Evolutionary conservation across 64 coral and sea anemone genomes (phyloP), one percentile per base, ranked within the genome.

Genomic region (Porites lutea): DNA sequence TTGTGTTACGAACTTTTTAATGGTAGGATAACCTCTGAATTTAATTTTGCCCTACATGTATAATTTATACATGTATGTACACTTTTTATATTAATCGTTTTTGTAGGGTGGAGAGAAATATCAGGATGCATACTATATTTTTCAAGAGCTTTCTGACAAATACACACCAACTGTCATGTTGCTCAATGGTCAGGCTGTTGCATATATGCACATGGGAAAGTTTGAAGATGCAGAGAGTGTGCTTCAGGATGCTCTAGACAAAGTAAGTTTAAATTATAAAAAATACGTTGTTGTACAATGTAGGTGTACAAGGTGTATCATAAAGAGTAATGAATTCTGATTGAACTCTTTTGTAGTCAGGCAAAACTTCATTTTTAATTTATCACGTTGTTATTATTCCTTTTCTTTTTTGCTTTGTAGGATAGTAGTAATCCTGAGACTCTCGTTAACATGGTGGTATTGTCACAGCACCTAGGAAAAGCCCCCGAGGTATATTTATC

Each of bases 101-200:
- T 67, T 84, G 0, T 22, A 99, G 97, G 97, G 97, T 64, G 97
- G 97, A 23, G 97, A 99, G 65, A 99, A 96, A 65, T 93, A 88
- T 45, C 97, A 99, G 71, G 97, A 99, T 99, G 97, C 97, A 2
- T 99, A 93, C 62, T 99, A 99, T 44, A 99, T 96, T 57, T 96
- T 99, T 73, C 94, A 99, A 96, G 97, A 99, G 66, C 88, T 99
- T 52, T 91, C 97, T 0, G 97, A 99, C 79, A 99, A 99, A 71
- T 99, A 96, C 55, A 69, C 82, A 4, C 66, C 94, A 23, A 99
- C 94, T 22, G 94, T 99, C 2, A 93, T 99, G 91, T 89, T 99
- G 14, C 84, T 99, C 21, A 99, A 99, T 94, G 94, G 94, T 13
- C 94, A 96, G 68, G 97, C 97, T 37, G 86, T 96, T 27, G 94